phyloP scores from a whole-genome alignment of 2,113 vertebrate genomes.

The Corapipo altera region DNA sequence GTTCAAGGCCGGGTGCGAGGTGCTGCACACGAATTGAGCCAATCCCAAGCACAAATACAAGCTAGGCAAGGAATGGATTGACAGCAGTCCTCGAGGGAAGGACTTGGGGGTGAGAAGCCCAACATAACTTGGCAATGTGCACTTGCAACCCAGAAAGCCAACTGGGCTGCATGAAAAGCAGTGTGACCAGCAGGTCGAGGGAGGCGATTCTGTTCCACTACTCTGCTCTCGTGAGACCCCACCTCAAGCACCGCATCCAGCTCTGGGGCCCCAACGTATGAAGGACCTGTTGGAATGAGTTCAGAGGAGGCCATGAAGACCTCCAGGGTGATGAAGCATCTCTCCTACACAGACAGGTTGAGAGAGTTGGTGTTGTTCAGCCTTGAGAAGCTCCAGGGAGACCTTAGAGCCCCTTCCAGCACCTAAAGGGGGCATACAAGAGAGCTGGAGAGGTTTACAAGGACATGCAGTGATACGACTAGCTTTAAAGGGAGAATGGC shows the following conservation, averaged over 20 bases:
- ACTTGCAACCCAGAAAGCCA: neutral
- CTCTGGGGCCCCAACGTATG: neutral
- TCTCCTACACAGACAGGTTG: neutral
- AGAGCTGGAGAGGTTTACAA: neutral
- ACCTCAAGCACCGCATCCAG: neutral
- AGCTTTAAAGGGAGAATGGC: neutral
- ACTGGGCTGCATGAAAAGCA: neutral
- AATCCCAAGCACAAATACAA: neutral
- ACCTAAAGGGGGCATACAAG: neutral
- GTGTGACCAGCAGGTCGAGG: neutral
- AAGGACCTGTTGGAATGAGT: neutral
- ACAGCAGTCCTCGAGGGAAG: neutral
- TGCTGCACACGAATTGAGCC: neutral
- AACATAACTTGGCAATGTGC: neutral
- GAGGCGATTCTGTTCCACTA: neutral
- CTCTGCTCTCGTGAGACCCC: neutral
- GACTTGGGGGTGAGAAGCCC: neutral
- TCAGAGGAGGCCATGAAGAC: neutral
- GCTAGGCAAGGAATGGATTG: neutral
- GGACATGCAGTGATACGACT: rapidly evolving
- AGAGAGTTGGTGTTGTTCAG: neutral
- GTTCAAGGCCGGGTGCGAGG: neutral
- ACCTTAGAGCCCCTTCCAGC: neutral
- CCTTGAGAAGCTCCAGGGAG: too few species aligned
- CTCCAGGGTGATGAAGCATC: neutral